Conservation (phyloP, 2,113 vertebrate species). For the Furnarius figulus region DNA sequence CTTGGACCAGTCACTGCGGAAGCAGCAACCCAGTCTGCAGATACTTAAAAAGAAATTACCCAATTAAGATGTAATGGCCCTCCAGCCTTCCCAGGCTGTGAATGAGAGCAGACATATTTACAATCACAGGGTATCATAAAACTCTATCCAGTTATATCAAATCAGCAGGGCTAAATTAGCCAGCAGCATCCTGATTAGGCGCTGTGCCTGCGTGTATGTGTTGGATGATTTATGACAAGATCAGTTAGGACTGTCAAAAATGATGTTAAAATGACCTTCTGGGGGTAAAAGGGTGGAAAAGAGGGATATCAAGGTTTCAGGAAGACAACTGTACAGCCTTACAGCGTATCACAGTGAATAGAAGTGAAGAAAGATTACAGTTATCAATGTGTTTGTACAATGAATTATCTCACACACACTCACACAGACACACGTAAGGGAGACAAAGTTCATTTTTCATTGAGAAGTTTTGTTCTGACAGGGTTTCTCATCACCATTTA, state of each 20-base stretch:
- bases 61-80: constrained; percentile 61
- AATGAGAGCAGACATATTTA: constrained; percentile 68
- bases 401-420: background rate
- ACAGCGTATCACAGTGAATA: background rate
- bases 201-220: background rate
- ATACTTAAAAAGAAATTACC: constrained; percentile 68
- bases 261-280: constrained; percentile 17
- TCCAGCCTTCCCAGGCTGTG: constrained; percentile 51
- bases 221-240: background rate
- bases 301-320: background rate
- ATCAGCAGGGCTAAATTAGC: constrained; percentile 54
- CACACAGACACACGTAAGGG: background rate
- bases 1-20: background rate
- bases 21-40: constrained; percentile 4
- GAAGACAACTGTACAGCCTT: background rate
- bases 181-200: constrained; percentile 31
- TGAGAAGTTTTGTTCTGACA: constrained; percentile 3
- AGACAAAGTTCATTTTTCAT: constrained; percentile 31
- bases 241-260: background rate
- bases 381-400: background rate
- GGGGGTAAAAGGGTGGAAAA: background rate
- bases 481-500: constrained; percentile 6
- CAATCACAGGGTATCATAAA: constrained; percentile 40
- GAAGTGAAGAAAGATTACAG: constrained; percentile 4
- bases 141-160: constrained; percentile 58